Conservation (phyloP, 2,888 invertebrate genomes). For the Lepidonotus clava region DNA sequence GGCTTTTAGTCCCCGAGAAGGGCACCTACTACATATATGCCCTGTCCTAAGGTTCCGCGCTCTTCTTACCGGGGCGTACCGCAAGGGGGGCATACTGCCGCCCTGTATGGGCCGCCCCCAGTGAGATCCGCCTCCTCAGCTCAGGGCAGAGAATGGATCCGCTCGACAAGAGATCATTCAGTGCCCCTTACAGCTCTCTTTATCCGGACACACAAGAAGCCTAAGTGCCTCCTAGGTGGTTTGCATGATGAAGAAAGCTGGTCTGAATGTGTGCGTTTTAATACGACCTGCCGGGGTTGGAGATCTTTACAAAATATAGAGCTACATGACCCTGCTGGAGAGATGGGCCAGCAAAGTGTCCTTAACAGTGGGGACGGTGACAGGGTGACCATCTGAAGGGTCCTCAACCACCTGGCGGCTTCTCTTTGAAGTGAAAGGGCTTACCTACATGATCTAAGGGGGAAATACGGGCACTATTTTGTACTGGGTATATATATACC, state of each 20-base stretch:
- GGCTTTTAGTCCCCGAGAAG: background rate
- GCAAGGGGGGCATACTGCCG: background rate
- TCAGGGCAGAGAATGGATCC: background rate
- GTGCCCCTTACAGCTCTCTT: background rate
- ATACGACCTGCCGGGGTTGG: background rate
- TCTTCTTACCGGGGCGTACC: too few species aligned
- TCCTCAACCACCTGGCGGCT: constrained; percentile 5
- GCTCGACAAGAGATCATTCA: background rate
- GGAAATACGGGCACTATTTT: background rate
- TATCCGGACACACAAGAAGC: too few species aligned
- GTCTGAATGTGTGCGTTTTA: too few species aligned
- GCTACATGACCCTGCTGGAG: background rate
- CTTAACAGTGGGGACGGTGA: background rate
- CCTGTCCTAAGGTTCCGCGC: too few species aligned
- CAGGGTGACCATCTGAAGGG: background rate
- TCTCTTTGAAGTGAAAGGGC: background rate
- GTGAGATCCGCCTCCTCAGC: background rate
- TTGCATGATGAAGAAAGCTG: background rate
- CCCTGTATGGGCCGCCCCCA: background rate
- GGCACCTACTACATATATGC: background rate
- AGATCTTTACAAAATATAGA: too few species aligned
- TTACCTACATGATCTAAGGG: background rate
- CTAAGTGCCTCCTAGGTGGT: background rate
- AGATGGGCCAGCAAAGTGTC: background rate
- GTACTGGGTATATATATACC: background rate